A percentile compares a stretch with the other conserved stretches of the same genome.
Conservation (phyloP, 2,888 invertebrate genomes). For the Drosophila macrospina region DNA sequence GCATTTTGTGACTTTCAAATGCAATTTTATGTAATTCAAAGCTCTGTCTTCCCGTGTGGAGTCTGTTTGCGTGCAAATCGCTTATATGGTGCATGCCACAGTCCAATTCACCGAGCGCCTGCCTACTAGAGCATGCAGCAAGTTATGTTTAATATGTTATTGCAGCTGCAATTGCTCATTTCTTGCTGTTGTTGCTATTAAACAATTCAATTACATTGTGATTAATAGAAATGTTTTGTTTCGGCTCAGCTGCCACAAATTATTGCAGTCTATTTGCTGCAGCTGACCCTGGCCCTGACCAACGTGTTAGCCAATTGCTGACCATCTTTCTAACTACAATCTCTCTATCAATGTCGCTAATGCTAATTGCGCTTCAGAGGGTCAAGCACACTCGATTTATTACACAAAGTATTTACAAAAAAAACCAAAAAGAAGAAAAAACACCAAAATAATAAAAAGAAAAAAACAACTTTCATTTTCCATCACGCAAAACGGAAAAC, state of each 20-base stretch:
- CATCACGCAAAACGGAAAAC: slow-evolving; percentile 66
- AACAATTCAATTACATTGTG: slow-evolving; percentile 75
- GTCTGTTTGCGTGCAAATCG: slow-evolving; percentile 68
- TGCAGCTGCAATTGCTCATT: slow-evolving; percentile 34
- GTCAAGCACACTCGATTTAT: slow-evolving; percentile 38
- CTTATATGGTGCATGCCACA: slow-evolving; percentile 70
- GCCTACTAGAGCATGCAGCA: slow-evolving; percentile 72
- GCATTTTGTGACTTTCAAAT: slow-evolving; percentile 68
- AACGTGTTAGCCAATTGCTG: slow-evolving; percentile 7
- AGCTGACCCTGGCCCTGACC: slow-evolving; percentile 35
- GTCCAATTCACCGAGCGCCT: slow-evolving; percentile 68
- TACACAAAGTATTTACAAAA: slow-evolving; percentile 21
- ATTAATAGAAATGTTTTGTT: slow-evolving; percentile 70
- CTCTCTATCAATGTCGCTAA: not conserved
- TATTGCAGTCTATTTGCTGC: slow-evolving; percentile 52
- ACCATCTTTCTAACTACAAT: not conserved
- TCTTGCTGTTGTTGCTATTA: slow-evolving; percentile 28
- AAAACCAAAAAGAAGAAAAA: not conserved
- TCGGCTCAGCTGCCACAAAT: slow-evolving; percentile 57
- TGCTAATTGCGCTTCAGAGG: slow-evolving; percentile 21
- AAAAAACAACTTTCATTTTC: slow-evolving; percentile 81
- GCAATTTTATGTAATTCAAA: slow-evolving; percentile 80
- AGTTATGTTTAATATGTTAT: slow-evolving; percentile 67
- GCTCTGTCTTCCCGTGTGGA: slow-evolving; percentile 43
- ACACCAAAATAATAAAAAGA: slow-evolving; percentile 16